Evolutionary conservation across 1,140 invertebrate genomes (phyloP).

Genomic region (Cotesia typhae): DNA sequence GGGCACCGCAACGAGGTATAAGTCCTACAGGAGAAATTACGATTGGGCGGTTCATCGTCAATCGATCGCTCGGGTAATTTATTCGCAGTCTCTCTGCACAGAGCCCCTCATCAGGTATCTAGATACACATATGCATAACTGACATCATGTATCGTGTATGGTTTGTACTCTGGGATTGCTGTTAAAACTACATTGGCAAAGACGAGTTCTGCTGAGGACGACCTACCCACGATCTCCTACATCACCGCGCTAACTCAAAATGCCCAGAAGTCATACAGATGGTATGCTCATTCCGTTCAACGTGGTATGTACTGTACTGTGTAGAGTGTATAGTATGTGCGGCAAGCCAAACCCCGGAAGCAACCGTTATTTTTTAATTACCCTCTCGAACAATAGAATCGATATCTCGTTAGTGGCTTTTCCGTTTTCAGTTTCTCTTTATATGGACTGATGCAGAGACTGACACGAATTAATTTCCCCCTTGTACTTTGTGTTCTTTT

Average conservation of each 20-base stretch:
- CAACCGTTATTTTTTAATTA: constrained; percentile 44
- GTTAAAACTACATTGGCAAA: not conserved
- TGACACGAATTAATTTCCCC: constrained; percentile 16
- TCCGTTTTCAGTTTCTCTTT: constrained; percentile 35
- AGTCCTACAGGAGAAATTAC: constrained; percentile 30
- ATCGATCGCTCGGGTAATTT: constrained; percentile 30
- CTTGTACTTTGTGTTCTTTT: no score
- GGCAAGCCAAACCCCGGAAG: constrained; percentile 16
- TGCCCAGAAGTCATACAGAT: not conserved
- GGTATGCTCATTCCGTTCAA: no score
- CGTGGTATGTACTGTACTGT: not conserved
- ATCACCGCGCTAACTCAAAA: not conserved
- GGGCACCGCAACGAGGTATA: constrained; percentile 23
- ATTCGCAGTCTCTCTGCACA: constrained; percentile 22
- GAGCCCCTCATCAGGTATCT: not conserved
- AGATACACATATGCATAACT: constrained; percentile 5
- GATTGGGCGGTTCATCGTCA: constrained; percentile 28
- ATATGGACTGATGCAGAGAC: not conserved
- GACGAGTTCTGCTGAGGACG: not conserved
- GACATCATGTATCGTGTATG: not conserved
- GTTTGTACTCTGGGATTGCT: no score
- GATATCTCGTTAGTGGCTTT: constrained; percentile 42
- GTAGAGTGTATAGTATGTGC: no score
- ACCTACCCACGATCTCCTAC: not conserved
- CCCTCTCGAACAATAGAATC: constrained; percentile 40